Evolutionary conservation across 1,140 invertebrate genomes (phyloP), one percentile per base, ranked within the genome.

Genomic region (Capitella teleta): DNA sequence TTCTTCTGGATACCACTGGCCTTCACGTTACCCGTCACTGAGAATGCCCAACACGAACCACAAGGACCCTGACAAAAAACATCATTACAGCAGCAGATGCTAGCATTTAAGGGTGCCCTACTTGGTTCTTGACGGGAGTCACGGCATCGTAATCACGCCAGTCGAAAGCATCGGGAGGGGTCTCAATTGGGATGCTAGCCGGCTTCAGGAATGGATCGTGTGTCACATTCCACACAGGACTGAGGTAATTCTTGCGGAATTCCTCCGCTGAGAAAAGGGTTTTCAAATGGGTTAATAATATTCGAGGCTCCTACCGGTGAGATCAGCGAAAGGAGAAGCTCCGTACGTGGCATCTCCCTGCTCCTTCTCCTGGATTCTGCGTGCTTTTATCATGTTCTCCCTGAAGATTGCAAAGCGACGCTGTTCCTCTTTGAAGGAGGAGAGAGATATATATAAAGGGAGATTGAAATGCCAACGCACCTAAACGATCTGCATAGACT

Each of bases 31-130:
- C 91, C 92, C 49, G 89, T 96, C 0, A 91, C 87, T 52, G 90
- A 93, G 69, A 98, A 98, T 0, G 94, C 94, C 95, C 95, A 98
- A 63, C 94, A 98, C 23, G 89, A 95, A 6, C 94, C 93, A 73
- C 94, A 98, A 5, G 53, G 43, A 26, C 67, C 69, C 68, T 71
- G 49, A 25, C 59, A 57, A 32, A 42, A 28, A 24, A 26, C 28
- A 30, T 26, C 50, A 38, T 12, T 38, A 53, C 28, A 26, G 18
- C 6, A 52, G 14, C 19, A 52, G 26, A 49, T 46, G 10, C 42
- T 23, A 14, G 12, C 19, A 51, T 14, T 30, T 49, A n/a, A 14
- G n/a, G 10, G 23, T 18, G 16, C 10, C 43, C 16, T 37, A 70
- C 71, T 61, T 76, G 76, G 53, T 77, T 80, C 72, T 97, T 97